These are phyloP conservation scores for Sceliomorpha sp. DNA, from an alignment of 2,888 invertebrate genomes.

Conservation along the genomic window DNA sequence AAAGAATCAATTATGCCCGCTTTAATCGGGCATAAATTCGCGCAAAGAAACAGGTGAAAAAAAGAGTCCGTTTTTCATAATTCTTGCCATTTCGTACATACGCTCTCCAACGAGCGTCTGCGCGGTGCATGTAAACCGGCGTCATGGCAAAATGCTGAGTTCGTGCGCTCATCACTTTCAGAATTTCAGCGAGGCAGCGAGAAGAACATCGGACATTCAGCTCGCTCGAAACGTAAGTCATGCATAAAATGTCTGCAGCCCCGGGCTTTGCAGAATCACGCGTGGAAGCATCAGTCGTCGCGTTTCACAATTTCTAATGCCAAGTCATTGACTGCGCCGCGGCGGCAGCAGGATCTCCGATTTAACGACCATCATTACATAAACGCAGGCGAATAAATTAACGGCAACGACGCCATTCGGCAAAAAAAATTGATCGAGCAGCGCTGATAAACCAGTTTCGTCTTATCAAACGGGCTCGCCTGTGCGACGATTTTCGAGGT, in stretches of 20 bases:
- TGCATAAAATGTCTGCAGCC: slow-evolving; percentile 35
- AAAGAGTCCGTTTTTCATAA: background rate
- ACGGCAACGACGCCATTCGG: slow-evolving; percentile 21
- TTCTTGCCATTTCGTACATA: background rate
- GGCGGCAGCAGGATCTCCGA: slow-evolving; percentile 15
- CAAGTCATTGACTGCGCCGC: slow-evolving; percentile 43
- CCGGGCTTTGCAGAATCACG: slow-evolving; percentile 27
- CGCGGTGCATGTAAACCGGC: background rate
- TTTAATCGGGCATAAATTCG: no score
- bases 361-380: slow-evolving; percentile 43
- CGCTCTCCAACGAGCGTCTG: background rate
- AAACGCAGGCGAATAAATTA: slow-evolving; percentile 44
- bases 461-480: slow-evolving; percentile 21
- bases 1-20: background rate
- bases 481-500: slow-evolving; percentile 13
- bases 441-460: slow-evolving; percentile 34
- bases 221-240: slow-evolving; percentile 19
- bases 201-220: slow-evolving; percentile 10
- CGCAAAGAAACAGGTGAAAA: no score
- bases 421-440: slow-evolving; percentile 36
- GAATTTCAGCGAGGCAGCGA: slow-evolving; percentile 28
- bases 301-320: slow-evolving; percentile 51
- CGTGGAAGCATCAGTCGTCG: slow-evolving; percentile 36
- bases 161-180: slow-evolving; percentile 38
- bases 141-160: slow-evolving; percentile 26